Conservation (phyloP, 1,140 invertebrate species). For the Megalopta genalis region DNA sequence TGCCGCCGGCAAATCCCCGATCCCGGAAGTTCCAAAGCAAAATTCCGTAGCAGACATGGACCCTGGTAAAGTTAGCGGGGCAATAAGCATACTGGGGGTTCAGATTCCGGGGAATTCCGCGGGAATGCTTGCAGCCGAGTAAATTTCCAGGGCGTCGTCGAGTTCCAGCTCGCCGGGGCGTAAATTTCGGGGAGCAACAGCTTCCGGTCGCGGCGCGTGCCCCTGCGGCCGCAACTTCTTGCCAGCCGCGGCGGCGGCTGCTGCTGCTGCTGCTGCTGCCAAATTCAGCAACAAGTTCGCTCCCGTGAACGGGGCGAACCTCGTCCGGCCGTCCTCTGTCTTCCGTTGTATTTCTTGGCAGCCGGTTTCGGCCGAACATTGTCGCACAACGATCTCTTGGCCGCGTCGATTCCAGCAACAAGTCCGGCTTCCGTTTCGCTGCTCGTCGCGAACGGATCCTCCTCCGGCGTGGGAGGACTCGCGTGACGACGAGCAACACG, state of each 20-base stretch:
- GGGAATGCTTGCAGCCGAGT: not conserved
- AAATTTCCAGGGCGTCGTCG: slow-evolving; percentile 3
- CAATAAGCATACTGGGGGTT: too few species aligned
- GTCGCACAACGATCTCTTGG: slow-evolving; percentile 14
- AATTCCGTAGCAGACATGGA: too few species aligned
- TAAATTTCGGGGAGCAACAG: slow-evolving; percentile 14
- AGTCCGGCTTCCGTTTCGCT: slow-evolving; percentile 22
- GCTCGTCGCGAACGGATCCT: too few species aligned
- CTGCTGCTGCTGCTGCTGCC: slow-evolving; percentile 7
- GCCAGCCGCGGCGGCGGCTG: slow-evolving; percentile 6
- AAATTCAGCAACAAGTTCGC: slow-evolving; percentile 52
- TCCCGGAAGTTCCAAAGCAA: too few species aligned
- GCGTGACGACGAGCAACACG: too few species aligned
- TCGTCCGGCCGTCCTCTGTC: not conserved
- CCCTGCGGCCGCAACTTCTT: slow-evolving; percentile 5
- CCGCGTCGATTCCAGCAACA: slow-evolving; percentile 44
- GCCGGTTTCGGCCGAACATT: slow-evolving; percentile 25
- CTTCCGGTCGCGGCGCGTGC: not conserved
- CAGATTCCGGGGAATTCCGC: too few species aligned
- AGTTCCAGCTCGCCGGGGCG: not conserved
- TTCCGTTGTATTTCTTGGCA: slow-evolving; percentile 43
- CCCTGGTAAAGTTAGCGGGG: too few species aligned
- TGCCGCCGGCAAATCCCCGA: too few species aligned
- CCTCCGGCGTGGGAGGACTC: too few species aligned
- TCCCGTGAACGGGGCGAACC: slow-evolving; percentile 18